These are phyloP conservation scores for Agonum fuliginosum DNA, from an alignment of 2,888 invertebrate species.

Conservation along the genomic window DNA sequence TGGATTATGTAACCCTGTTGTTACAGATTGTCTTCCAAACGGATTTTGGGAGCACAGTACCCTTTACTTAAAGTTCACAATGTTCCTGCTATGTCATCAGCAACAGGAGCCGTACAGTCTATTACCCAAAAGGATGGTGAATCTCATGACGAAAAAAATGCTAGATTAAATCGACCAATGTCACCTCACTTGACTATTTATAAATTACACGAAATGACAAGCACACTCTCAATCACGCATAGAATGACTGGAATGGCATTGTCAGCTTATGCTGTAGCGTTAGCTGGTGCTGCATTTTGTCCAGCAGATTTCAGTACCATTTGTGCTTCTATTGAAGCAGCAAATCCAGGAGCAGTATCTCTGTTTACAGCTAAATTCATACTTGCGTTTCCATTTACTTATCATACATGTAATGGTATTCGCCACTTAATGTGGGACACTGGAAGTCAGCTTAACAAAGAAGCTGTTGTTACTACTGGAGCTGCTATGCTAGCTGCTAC, in stretches of 20 bases:
- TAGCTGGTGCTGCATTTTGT: constrained; percentile 43
- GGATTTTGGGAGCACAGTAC: constrained; percentile 42
- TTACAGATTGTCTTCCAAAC: constrained; percentile 38
- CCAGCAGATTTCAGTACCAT: constrained; percentile 38
- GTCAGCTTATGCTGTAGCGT: constrained; percentile 30
- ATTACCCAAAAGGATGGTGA: too few species aligned
- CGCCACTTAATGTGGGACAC: constrained; percentile 56
- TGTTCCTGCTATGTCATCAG: constrained; percentile 39
- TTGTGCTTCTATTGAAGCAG: constrained; percentile 44
- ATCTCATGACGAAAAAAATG: constrained; percentile 46
- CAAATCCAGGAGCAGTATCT: constrained; percentile 31
- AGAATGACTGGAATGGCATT: constrained; percentile 52
- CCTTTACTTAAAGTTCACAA: constrained; percentile 24
- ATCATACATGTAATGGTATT: constrained; percentile 53
- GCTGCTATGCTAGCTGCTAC: constrained; percentile 42
- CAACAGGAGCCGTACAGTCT: constrained; percentile 8
- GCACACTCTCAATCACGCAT: constrained; percentile 50
- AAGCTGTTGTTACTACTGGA: constrained; percentile 53
- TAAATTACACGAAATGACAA: constrained; percentile 42
- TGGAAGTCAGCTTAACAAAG: constrained; percentile 45
- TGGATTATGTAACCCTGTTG: constrained; percentile 43
- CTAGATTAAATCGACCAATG: constrained; percentile 48
- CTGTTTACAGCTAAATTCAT: constrained; percentile 41
- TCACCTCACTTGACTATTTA: constrained; percentile 55
- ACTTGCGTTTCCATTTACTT: constrained; percentile 49